phyloP scores from a whole-genome alignment of 2,888 invertebrate genomes.

The Lysandra coridon region DNA sequence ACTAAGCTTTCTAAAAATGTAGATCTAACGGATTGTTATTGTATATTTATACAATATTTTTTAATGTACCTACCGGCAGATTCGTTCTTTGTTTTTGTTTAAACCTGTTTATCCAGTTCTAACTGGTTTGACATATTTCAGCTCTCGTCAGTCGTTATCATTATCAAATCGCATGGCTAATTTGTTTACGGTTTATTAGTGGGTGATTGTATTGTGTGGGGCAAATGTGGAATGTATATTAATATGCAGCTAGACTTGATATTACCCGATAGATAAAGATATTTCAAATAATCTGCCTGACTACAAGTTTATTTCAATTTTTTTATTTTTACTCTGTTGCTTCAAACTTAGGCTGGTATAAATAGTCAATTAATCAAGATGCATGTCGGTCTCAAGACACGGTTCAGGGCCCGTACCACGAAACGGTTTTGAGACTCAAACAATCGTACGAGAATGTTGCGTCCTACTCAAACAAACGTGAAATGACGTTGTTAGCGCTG shows the following conservation, averaged over 20 bases:
- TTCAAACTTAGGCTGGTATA: too few species aligned
- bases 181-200: slow-evolving; percentile 1
- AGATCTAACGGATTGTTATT: too few species aligned
- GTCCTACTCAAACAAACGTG: too few species aligned
- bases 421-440: too few species aligned
- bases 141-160: background rate
- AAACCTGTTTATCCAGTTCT: background rate
- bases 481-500: too few species aligned
- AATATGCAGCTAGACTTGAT: background rate
- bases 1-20: too few species aligned
- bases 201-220: background rate
- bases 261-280: background rate
- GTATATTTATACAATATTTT: background rate
- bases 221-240: background rate
- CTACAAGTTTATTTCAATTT: too few species aligned
- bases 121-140: background rate
- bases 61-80: background rate
- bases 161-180: slow-evolving; percentile 8
- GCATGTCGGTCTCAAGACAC: too few species aligned
- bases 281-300: background rate
- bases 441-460: too few species aligned
- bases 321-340: too few species aligned
- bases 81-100: background rate
- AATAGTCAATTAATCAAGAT: too few species aligned
- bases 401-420: too few species aligned